A percentile compares a stretch with the other conserved stretches of the same genome.
Evolutionary conservation across 92 coral and sea anemone genomes (phyloP).

Genomic region (Micromussa lordhowensis): DNA sequence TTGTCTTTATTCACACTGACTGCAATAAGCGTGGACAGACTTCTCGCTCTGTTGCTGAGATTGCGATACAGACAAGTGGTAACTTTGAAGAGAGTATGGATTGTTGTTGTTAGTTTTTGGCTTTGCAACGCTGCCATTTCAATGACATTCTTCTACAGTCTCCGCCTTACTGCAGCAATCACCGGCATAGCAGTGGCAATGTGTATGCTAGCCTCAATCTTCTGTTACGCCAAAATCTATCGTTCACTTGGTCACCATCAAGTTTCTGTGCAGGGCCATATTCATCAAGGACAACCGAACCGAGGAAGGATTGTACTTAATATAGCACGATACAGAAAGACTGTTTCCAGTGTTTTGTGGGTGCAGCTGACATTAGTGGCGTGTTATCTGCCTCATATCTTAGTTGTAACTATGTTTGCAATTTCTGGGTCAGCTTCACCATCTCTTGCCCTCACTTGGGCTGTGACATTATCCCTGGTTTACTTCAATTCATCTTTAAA

Average conservation of each 20-base stretch:
- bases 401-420: too few species aligned
- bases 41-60: constrained; percentile 1
- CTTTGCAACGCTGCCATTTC: background rate
- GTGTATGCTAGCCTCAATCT: too few species aligned
- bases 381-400: too few species aligned
- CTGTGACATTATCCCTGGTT: background rate
- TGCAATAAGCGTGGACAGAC: constrained; percentile 21
- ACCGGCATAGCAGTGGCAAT: too few species aligned
- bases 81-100: background rate
- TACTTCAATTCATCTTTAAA: background rate
- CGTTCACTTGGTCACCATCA: too few species aligned
- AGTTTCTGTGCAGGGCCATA: too few species aligned
- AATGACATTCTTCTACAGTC: background rate
- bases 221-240: too few species aligned
- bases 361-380: too few species aligned
- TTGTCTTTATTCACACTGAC: background rate
- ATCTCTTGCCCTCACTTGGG: background rate
- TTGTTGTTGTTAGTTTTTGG: background rate
- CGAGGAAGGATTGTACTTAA: too few species aligned
- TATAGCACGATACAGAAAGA: too few species aligned
- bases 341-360: too few species aligned
- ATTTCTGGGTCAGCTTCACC: background rate
- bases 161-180: background rate
- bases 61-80: background rate
- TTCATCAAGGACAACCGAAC: too few species aligned